These are phyloP conservation scores for Hephaestus fuliginosus DNA, from an alignment of 2,797 vertebrate genomes.

Conservation along the genomic window DNA sequence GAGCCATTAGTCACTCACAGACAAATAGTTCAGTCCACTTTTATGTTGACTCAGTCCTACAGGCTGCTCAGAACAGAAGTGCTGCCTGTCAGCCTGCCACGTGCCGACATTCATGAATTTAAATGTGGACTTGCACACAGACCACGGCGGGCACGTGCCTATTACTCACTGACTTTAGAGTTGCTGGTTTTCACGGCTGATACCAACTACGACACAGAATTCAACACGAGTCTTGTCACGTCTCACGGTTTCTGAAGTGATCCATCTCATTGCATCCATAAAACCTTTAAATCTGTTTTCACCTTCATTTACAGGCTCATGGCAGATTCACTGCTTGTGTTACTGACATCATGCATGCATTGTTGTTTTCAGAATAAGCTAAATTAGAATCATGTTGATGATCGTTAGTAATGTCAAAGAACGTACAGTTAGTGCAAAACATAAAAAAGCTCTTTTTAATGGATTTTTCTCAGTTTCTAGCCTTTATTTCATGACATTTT, in stretches of 20 bases:
- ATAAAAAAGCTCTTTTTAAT: neutral
- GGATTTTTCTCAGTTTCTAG: neutral
- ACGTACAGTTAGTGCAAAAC: neutral
- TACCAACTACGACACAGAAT: neutral
- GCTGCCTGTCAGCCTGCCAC: constrained; percentile 30
- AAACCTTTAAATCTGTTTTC: neutral
- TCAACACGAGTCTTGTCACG: neutral
- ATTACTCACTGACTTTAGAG: constrained; percentile 22
- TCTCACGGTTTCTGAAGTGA: neutral
- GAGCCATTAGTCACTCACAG: constrained; percentile 54
- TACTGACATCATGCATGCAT: neutral
- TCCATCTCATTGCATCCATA: neutral
- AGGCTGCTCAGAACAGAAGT: constrained; percentile 53
- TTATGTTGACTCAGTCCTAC: constrained; percentile 54
- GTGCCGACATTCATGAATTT: constrained; percentile 4
- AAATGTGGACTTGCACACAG: constrained; percentile 29
- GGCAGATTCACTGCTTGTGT: neutral
- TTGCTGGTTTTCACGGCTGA: neutral
- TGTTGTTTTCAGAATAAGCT: neutral
- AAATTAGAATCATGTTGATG: neutral
- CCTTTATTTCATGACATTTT: neutral
- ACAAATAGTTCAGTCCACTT: constrained; percentile 44
- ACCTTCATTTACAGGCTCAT: neutral
- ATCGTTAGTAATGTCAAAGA: neutral
- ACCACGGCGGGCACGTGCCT: constrained; percentile 26